A percentile compares a stretch with the other conserved stretches of the same genome.
Conservation (phyloP, 1,140 invertebrate genomes). For the Drosophila takahashii region DNA sequence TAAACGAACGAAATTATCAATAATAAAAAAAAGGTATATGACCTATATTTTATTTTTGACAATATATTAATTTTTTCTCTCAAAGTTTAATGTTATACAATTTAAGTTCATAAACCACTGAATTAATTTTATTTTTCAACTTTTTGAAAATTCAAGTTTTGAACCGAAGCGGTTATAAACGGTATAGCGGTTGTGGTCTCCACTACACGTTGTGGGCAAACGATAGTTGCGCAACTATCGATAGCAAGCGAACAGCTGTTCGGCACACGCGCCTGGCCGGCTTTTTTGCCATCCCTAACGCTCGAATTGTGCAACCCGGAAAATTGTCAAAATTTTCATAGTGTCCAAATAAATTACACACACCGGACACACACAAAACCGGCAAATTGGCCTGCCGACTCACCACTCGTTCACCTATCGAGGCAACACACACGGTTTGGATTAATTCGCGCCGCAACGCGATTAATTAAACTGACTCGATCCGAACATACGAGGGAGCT, state of each 20-base stretch:
- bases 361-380: not conserved
- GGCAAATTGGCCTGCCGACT: slow-evolving; percentile 1
- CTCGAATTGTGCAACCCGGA: slow-evolving; percentile 48
- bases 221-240: slow-evolving; percentile 3
- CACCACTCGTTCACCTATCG: slow-evolving; percentile 26
- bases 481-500: slow-evolving; percentile 38
- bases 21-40: not conserved
- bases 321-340: slow-evolving; percentile 36
- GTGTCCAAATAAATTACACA: not conserved
- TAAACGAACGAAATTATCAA: not conserved
- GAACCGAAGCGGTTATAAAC: not conserved
- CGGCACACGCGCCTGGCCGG: slow-evolving; percentile 4
- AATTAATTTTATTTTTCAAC: too few species aligned
- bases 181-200: slow-evolving; percentile 1
- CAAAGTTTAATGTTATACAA: too few species aligned
- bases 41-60: too few species aligned
- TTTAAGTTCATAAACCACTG: too few species aligned
- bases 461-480: slow-evolving; percentile 20
- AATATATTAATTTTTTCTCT: too few species aligned
- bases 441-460: slow-evolving; percentile 47
- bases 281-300: slow-evolving; percentile 33
- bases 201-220: not conserved
- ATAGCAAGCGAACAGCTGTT: slow-evolving; percentile 2
- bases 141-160: not conserved
- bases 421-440: slow-evolving; percentile 19